Conservation (phyloP, 2,113 vertebrate species). For the Todiramphus chloris region DNA sequence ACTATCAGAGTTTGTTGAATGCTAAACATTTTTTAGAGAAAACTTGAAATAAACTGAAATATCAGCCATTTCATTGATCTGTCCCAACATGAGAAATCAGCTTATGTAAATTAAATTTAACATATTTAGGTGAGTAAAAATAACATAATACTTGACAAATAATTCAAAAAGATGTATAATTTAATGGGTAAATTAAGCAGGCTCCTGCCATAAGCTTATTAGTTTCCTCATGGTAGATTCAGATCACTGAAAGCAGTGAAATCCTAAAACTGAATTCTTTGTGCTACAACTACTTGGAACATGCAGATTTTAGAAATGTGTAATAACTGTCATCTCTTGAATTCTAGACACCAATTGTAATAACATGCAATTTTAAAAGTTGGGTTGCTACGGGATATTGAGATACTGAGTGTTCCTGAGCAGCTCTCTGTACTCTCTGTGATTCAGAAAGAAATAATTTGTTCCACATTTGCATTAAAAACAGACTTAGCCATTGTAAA, state of each 20-base stretch:
- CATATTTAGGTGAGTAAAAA: neutral
- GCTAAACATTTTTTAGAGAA: neutral
- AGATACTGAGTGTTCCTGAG: neutral
- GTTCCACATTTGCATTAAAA: neutral
- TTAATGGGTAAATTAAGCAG: neutral
- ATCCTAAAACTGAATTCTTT: neutral
- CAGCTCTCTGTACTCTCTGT: neutral
- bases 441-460: neutral
- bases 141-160: neutral
- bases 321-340: slow-evolving; percentile 11
- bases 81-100: neutral
- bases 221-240: neutral
- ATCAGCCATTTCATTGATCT: neutral
- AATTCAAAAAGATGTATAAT: neutral
- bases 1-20: neutral
- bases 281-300: neutral
- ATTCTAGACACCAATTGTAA: neutral
- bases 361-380: neutral
- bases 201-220: neutral
- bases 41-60: neutral
- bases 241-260: neutral
- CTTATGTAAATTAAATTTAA: neutral
- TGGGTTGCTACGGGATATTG: neutral
- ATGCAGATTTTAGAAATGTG: neutral
- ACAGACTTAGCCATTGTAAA: neutral